Evolutionary conservation across 2,888 invertebrate species (phyloP), one percentile per base, ranked within the genome.

Genomic region (Eupithecia inturbata): DNA sequence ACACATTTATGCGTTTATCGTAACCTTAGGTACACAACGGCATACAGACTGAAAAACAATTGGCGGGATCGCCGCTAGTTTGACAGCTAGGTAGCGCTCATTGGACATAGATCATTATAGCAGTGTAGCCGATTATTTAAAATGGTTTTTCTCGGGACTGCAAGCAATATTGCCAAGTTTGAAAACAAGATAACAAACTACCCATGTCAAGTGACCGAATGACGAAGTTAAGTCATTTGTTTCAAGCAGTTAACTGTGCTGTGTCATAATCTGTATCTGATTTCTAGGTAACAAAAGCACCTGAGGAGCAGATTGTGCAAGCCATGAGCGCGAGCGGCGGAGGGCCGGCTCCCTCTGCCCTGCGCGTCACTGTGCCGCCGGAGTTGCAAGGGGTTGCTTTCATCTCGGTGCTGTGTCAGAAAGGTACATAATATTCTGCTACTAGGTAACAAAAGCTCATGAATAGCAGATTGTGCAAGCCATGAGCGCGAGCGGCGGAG

Each of bases 381-480:
- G 99, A 99, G 89, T 94, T 99, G 72, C 98, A 99, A 90, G 99
- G 99, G 1, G 98, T 98, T 19, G 99, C 99, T 0, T 99, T 99
- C 87, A 99, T 99, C 80, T 98, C 99, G 88, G 99, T 99, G 7
- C 95, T 98, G 57, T 98, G 99, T 82, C 98, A 98, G 88, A 98
- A 98, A 96, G 97, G 97, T 96, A 87, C 49, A 41, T 19, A 28
- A 0, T 60, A 0, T 26, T 19, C n/a, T n/a, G n/a, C n/a, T 45
- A 45, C 6, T 45, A 19, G 6, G 6, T 19, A 45, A 19, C 19
- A 45, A 45, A 45, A 19, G 14, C 39, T 41, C 14, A 14, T 41
- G 14, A 41, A 14, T 3, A 36, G 10, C 9, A 36, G 10, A 36
- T 36, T 36, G 36, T 91, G 69, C 95, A 85, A 81, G 92, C 92